These are phyloP conservation scores for Ibidorhyncha struthersii DNA, from an alignment of 2,113 vertebrate species.

Conservation along the genomic window DNA sequence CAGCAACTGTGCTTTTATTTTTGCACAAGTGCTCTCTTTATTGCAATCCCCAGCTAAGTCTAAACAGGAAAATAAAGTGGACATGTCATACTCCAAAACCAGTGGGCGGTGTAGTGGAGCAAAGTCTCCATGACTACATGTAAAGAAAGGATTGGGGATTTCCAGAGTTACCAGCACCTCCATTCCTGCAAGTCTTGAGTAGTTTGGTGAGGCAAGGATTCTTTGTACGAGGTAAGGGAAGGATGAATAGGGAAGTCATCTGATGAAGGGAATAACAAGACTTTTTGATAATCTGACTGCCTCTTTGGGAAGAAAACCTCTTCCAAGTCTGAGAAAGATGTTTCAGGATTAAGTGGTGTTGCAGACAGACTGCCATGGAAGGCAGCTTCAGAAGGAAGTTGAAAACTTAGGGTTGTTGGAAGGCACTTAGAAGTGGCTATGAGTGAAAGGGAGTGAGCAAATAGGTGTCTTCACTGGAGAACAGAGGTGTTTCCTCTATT, in stretches of 20 bases:
- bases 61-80: background rate
- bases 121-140: background rate
- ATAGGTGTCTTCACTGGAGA: rapidly evolving
- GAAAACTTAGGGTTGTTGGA: background rate
- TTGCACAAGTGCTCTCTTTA: background rate
- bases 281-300: background rate
- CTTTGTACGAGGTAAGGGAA: background rate
- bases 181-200: background rate
- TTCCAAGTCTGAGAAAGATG: background rate
- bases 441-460: background rate
- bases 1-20: background rate
- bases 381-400: background rate
- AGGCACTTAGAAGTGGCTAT: background rate
- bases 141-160: background rate
- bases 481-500: background rate
- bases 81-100: background rate
- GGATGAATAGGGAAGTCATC: background rate
- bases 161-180: background rate
- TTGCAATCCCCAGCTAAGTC: background rate
- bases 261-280: background rate
- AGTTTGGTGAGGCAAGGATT: background rate
- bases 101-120: rapidly evolving
- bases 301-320: background rate
- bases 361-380: background rate
- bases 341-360: background rate